Evolutionary conservation across 92 coral and sea anemone species (phyloP).

Genomic region (Porites lobata): DNA sequence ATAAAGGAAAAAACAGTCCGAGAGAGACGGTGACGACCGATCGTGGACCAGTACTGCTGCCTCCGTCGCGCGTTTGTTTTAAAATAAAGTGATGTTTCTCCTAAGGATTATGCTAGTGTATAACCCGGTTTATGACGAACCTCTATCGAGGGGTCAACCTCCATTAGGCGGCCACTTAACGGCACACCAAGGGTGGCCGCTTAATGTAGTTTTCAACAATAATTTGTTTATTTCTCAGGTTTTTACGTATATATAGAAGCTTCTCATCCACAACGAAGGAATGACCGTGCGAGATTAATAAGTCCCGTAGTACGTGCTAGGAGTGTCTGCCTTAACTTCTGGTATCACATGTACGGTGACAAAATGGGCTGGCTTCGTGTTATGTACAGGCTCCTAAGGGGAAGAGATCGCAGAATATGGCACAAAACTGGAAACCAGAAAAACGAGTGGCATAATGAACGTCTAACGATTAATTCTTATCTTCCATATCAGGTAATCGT

Average conservation of each 20-base stretch:
- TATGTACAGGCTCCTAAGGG: constrained; percentile 15
- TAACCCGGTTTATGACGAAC: too few species aligned
- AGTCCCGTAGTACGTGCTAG: constrained; percentile 70
- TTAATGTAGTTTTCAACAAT: too few species aligned
- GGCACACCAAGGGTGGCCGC: too few species aligned
- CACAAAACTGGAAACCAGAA: constrained; percentile 70
- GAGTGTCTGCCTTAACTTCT: constrained; percentile 75
- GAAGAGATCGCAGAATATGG: constrained; percentile 72
- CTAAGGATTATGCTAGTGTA: too few species aligned
- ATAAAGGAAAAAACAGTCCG: too few species aligned
- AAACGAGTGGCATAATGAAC: constrained; percentile 69
- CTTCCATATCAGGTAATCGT: constrained; percentile 50
- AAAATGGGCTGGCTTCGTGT: constrained; percentile 81
- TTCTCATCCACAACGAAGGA: constrained; percentile 69
- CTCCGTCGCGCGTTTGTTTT: too few species aligned
- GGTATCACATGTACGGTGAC: constrained; percentile 82
- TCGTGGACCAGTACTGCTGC: too few species aligned
- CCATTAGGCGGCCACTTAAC: too few species aligned
- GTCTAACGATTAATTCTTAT: constrained; percentile 47
- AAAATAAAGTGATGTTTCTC: too few species aligned
- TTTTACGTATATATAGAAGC: constrained; percentile 84
- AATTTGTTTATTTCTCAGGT: constrained; percentile 45
- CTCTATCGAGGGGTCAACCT: too few species aligned
- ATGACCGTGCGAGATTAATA: constrained; percentile 69
- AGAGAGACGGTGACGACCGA: too few species aligned